A percentile compares a stretch with the other conserved stretches of the same genome.
These are phyloP conservation scores for Salticus scenicus DNA, from an alignment of 2,888 invertebrate genomes.

Conservation along the genomic window DNA sequence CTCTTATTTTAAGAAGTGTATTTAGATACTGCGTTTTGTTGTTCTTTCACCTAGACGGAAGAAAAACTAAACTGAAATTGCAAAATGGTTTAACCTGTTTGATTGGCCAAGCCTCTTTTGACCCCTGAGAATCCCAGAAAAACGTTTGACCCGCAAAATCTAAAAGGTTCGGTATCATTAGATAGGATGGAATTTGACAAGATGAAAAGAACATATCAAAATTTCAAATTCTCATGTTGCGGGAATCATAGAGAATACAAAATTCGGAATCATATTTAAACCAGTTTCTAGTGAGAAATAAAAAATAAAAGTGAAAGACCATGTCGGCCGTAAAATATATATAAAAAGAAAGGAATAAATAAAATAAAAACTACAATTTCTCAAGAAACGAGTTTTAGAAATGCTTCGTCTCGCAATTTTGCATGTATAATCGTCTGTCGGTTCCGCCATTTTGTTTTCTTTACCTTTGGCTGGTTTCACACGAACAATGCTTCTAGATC, in stretches of 20 bases:
- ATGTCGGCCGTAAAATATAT: background rate
- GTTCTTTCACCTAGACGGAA: no score
- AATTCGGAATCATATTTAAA: slow-evolving; percentile 32
- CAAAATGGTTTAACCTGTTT: background rate
- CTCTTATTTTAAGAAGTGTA: no score
- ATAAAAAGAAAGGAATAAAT: background rate
- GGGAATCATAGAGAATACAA: background rate
- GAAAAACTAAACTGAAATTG: no score
- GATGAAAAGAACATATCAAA: background rate
- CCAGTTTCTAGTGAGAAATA: slow-evolving; percentile 19
- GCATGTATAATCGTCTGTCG: slow-evolving; percentile 51
- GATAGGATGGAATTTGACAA: background rate
- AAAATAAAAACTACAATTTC: slow-evolving; percentile 18
- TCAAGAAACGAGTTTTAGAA: slow-evolving; percentile 49
- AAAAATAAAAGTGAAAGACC: slow-evolving; percentile 3
- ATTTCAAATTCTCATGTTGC: background rate
- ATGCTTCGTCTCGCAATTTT: slow-evolving; percentile 43
- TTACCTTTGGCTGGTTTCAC: background rate
- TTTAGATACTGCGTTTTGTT: no score
- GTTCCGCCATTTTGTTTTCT: slow-evolving; percentile 3
- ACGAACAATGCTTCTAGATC: slow-evolving; percentile 34
- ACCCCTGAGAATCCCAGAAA: background rate
- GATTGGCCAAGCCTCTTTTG: background rate
- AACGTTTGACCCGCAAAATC: background rate
- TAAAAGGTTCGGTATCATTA: background rate